Percentiles rank a stretch among this genome's conserved stretches.
Conservation (phyloP, 2,797 vertebrate species). For the Anas georgica region DNA sequence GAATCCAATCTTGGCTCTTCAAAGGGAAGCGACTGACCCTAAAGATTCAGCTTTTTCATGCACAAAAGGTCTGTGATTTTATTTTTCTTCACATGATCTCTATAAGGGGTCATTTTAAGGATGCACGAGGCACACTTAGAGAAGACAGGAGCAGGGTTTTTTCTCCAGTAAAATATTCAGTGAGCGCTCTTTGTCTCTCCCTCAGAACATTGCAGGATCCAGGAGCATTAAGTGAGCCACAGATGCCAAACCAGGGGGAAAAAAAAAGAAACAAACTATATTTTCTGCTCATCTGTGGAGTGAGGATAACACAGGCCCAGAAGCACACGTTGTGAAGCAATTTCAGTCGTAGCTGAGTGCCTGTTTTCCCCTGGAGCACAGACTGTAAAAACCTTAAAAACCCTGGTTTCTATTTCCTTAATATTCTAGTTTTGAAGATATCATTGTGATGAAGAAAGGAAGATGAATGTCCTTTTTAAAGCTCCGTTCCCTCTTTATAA, state of each 20-base stretch:
- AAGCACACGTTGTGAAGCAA: constrained; percentile 75
- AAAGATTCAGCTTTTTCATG: constrained; percentile 48
- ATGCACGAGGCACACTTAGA: not conserved
- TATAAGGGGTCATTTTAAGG: constrained; percentile 58
- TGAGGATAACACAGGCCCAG: constrained; percentile 78
- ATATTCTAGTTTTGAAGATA: constrained; percentile 75
- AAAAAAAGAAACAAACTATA: constrained; percentile 77
- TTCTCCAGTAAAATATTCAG: constrained; percentile 46
- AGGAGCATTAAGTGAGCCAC: constrained; percentile 67
- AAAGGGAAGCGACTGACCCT: constrained; percentile 22
- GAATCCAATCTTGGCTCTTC: not conserved
- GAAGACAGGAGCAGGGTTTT: constrained; percentile 33
- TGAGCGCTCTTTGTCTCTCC: constrained; percentile 47
- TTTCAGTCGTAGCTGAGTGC: constrained; percentile 79
- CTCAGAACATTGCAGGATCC: constrained; percentile 62
- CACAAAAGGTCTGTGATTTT: constrained; percentile 54
- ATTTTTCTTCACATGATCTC: constrained; percentile 38
- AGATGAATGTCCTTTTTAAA: constrained; percentile 53
- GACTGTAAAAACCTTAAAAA: constrained; percentile 76
- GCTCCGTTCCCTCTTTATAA: constrained; percentile 2
- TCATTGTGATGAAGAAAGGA: constrained; percentile 53
- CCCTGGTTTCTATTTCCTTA: constrained; percentile 72
- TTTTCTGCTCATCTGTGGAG: constrained; percentile 79
- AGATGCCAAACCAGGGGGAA: constrained; percentile 62
- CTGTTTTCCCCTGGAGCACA: constrained; percentile 79